Percentiles rank a stretch among this genome's conserved stretches.
These are phyloP conservation scores for Vultur gryphus DNA, from an alignment of 2,797 vertebrate species.

Conservation along the genomic window DNA sequence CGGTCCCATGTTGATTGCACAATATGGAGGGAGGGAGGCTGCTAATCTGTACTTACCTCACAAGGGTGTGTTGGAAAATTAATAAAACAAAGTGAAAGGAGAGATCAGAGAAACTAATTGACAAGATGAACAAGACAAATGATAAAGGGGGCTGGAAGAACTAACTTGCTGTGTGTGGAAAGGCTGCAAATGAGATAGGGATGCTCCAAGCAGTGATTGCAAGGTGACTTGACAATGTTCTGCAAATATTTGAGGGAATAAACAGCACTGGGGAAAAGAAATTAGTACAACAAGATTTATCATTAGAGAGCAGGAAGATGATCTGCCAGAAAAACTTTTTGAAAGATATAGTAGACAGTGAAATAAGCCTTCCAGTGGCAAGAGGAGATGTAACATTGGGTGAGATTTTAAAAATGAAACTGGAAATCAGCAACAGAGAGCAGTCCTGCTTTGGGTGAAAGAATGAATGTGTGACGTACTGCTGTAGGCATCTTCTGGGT, in stretches of 20 bases:
- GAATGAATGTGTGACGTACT: not conserved
- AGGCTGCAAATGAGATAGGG: constrained; percentile 18
- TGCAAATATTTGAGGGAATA: constrained; percentile 50
- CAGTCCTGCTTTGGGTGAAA: not conserved
- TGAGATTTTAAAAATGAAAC: not conserved
- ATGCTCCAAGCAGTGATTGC: not conserved
- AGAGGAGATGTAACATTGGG: not conserved
- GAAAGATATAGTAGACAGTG: not conserved
- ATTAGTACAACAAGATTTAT: constrained; percentile 6
- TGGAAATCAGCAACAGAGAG: not conserved
- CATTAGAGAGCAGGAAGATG: not conserved
- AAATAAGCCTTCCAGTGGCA: not conserved
- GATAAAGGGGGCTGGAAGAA: not conserved
- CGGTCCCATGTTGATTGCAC: fast-evolving
- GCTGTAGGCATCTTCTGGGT: not conserved
- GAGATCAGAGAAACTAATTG: not conserved
- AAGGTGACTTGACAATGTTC: constrained; percentile 12
- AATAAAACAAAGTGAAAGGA: not conserved
- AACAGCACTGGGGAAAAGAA: not conserved
- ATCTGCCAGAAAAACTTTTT: not conserved
- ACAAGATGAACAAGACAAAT: not conserved
- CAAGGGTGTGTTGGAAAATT: not conserved
- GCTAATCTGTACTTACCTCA: not conserved
- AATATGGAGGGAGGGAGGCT: not conserved
- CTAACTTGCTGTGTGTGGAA: not conserved